Conservation (phyloP, 1,140 invertebrate species). For the Trichoplusia ni region DNA sequence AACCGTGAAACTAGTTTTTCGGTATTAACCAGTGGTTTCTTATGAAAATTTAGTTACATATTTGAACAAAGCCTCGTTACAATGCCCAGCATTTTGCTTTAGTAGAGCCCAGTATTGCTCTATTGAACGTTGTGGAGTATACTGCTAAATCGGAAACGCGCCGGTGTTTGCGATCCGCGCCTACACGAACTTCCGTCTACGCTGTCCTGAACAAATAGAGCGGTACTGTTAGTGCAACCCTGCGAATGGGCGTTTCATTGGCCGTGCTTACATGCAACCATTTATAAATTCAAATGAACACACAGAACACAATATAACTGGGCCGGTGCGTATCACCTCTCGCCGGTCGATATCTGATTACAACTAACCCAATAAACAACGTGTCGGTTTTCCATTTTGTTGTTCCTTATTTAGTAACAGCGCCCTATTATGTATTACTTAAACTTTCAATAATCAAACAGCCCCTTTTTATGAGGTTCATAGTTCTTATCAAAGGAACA, state of each 20-base stretch:
- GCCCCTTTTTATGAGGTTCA: too few species aligned
- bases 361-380: constrained; percentile 14
- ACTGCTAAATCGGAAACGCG: constrained; percentile 46
- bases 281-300: constrained; percentile 64
- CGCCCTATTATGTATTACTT: too few species aligned
- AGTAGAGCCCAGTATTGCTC: constrained; percentile 28
- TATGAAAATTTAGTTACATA: not conserved
- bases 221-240: constrained; percentile 40
- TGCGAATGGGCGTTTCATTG: constrained; percentile 57
- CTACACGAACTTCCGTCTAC: constrained; percentile 57
- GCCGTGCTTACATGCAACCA: constrained; percentile 48
- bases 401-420: constrained; percentile 12
- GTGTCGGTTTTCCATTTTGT: constrained; percentile 7
- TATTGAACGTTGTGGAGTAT: constrained; percentile 25
- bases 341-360: constrained; percentile 12
- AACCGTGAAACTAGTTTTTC: too few species aligned
- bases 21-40: not conserved
- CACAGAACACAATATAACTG: constrained; percentile 26
- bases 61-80: not conserved
- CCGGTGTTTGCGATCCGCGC: constrained; percentile 57
- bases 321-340: constrained; percentile 2
- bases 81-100: constrained; percentile 1
- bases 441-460: too few species aligned
- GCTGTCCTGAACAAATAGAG: constrained; percentile 62
- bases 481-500: too few species aligned